Evolutionary conservation across 64 coral and sea anemone genomes (phyloP).

Genomic region (Hydrozoanthus tunicans): DNA sequence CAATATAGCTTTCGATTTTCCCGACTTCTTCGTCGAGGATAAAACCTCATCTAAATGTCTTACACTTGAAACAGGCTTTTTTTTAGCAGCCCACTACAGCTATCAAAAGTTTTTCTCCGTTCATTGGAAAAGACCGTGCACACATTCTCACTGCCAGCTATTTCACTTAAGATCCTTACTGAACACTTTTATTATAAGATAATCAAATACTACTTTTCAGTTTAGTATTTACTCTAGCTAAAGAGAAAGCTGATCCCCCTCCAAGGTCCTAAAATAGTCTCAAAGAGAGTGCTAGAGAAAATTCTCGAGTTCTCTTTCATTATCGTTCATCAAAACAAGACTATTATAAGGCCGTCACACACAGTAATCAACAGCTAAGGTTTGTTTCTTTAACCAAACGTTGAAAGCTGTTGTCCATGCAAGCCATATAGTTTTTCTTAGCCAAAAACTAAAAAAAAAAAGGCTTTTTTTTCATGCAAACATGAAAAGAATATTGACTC

Average conservation of each 20-base stretch:
- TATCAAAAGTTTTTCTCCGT: not conserved
- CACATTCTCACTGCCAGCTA: not conserved
- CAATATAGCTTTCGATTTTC: conserved; percentile 8
- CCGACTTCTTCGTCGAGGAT: not conserved
- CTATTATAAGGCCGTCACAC: not conserved
- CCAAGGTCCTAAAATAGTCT: not conserved
- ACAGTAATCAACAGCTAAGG: not conserved
- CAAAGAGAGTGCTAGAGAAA: not conserved
- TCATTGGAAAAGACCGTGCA: not conserved
- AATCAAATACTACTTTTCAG: not conserved
- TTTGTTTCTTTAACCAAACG: not conserved
- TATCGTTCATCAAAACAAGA: not conserved
- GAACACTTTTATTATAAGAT: not conserved
- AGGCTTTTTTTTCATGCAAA: not conserved
- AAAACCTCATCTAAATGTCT: too few relatives aligned
- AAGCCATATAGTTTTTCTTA: not conserved
- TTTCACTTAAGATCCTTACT: not conserved
- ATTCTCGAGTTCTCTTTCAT: not conserved
- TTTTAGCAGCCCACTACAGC: not conserved
- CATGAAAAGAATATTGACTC: conserved; percentile 1
- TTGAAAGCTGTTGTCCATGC: not conserved
- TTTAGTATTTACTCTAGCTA: not conserved
- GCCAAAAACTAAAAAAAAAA: not conserved
- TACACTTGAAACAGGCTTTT: too few relatives aligned
- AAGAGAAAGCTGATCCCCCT: not conserved